A percentile compares a stretch with the other conserved stretches of the same genome.
Evolutionary conservation across 2,888 invertebrate genomes (phyloP).

Genomic region (Tethea ocularis): DNA sequence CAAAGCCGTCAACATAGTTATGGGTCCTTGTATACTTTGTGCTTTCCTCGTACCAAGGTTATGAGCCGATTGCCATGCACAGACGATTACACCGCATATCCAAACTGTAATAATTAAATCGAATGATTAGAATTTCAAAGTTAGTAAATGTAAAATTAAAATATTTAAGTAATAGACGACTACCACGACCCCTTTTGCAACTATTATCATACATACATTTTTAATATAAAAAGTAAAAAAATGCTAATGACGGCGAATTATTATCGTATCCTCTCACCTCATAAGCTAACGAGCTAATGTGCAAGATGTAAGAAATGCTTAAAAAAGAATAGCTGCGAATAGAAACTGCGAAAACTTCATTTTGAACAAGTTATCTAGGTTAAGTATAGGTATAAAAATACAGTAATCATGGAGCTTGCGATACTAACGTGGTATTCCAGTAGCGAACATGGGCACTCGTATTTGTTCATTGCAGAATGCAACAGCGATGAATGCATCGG

Average conservation of each 20-base stretch:
- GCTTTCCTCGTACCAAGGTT: constrained; percentile 61
- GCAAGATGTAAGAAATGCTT: too few relatives aligned
- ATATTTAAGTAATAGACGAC: too few relatives aligned
- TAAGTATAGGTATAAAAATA: background rate
- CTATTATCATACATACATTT: too few relatives aligned
- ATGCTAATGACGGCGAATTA: too few relatives aligned
- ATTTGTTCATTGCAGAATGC: constrained; percentile 67
- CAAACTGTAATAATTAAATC: constrained; percentile 68
- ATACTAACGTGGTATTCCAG: constrained; percentile 68
- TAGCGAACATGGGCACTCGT: constrained; percentile 63
- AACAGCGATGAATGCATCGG: constrained; percentile 62
- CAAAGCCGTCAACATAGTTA: constrained; percentile 76
- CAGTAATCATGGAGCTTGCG: background rate
- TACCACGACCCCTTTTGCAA: too few relatives aligned
- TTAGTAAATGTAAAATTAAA: too few relatives aligned
- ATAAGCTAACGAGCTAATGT: too few relatives aligned
- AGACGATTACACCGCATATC: constrained; percentile 74
- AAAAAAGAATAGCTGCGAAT: too few relatives aligned
- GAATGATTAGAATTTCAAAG: background rate
- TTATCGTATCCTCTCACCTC: too few relatives aligned
- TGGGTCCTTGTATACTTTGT: constrained; percentile 62
- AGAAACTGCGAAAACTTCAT: background rate
- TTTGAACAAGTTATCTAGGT: background rate
- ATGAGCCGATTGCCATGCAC: constrained; percentile 83
- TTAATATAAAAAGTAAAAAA: too few relatives aligned